Evolutionary conservation across 2,797 vertebrate genomes (phyloP), one percentile per base, ranked within the genome.

Genomic region (Distichodus sexfasciatus): DNA sequence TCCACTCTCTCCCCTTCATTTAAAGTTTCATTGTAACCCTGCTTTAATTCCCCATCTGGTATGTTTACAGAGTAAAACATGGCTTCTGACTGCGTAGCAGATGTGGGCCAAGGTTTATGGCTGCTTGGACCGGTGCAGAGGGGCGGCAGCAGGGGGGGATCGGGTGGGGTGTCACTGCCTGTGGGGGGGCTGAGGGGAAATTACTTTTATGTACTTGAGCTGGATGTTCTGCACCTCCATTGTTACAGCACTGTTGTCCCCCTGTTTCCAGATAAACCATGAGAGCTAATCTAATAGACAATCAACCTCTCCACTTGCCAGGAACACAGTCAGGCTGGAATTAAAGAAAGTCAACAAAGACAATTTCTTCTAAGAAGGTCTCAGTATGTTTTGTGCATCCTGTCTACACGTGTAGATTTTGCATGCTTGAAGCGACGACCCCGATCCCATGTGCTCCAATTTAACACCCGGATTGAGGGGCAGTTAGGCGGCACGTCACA

Each of bases 41-140:
- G 82, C 77, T 85, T 88, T 86, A 85, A 88, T 79, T 84, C 80
- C 81, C 83, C 89, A 88, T 90, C 88, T 90, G 89, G 88, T 79
- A 83, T 76, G 76, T 91, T 91, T 87, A 91, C 87, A 86, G 87
- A 91, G 89, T 88, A 67, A 31, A 86, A 82, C 82, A 68, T 73
- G 83, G 83, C 84, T 90, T 82, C 88, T 88, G 84, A 87, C 88
- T 90, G 88, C 17, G 88, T 79, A 82, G 86, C 90, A 90, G 87
- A 91, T 91, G 90, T 91, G 86, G 76, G 83, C 79, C 66, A 54
- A 82, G 84, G 86, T 91, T 91, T 90, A 88, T 83, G 79, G 84
- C 67, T 83, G 82, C 68, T 82, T 84, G 80, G 80, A 80, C 87
- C 72, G 80, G 80, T 79, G 80, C 7, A 68, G 69, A 74, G 80